Evolutionary conservation across 2,797 vertebrate genomes (phyloP).

Genomic region (Micrastur ruficollis): DNA sequence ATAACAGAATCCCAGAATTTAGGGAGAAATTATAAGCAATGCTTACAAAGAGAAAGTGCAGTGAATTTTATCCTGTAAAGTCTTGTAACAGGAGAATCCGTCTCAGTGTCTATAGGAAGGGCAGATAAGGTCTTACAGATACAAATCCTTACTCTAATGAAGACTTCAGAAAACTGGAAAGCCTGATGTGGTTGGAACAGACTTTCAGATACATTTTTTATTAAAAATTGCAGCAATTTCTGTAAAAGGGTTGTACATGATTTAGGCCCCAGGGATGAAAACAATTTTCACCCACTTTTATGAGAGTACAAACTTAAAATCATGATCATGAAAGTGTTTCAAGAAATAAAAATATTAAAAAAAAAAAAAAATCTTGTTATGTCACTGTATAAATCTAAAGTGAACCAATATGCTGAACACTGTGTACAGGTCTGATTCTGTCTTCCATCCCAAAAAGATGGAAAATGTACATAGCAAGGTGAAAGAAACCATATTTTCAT

Average conservation of each 20-base stretch:
- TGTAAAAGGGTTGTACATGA: background rate
- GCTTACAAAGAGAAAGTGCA: background rate
- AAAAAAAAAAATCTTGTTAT: background rate
- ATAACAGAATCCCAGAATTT: background rate
- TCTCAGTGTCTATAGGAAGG: background rate
- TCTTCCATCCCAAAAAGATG: background rate
- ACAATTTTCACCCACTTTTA: background rate
- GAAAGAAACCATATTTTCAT: background rate
- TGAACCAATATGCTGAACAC: background rate
- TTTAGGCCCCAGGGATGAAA: background rate
- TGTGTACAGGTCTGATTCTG: background rate
- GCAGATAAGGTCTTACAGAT: background rate
- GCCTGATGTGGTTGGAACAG: background rate
- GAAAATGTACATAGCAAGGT: background rate
- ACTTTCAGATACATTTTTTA: background rate
- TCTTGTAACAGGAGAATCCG: background rate
- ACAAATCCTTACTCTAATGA: background rate
- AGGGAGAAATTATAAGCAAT: background rate
- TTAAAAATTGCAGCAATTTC: slow-evolving; percentile 8
- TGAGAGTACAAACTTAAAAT: background rate
- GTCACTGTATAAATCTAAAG: background rate
- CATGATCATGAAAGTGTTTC: background rate
- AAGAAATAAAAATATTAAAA: background rate
- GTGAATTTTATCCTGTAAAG: background rate
- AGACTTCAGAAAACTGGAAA: background rate